Evolutionary conservation across 2,888 invertebrate genomes (phyloP), one percentile per base, ranked within the genome.

Genomic region (Erynnis tages): DNA sequence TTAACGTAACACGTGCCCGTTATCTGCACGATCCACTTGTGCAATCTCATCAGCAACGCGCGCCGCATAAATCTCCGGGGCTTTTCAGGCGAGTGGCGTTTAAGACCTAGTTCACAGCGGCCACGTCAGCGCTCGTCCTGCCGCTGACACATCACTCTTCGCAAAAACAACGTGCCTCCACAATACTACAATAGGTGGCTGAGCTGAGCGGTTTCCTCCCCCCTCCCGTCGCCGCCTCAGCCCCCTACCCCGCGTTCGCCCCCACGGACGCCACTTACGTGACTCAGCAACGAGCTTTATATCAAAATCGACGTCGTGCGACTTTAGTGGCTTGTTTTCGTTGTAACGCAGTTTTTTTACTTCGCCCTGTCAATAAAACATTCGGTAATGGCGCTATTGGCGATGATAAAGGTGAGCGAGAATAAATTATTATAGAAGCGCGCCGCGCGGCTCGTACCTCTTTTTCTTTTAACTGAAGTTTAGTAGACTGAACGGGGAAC

Each of bases 131-230:
- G 66, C 23, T 11, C 68, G 71, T 72, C 68, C 73, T 77, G 82
- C 66, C 69, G 80, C 80, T 82, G 82, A 84, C 82, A 80, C 79
- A 74, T 69, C 78, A 73, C 73, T 79, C 74, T 77, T 74, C 67
- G 77, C 78, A 82, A 85, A 85, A 86, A 84, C 84, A 85, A 83
- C 80, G 74, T 72, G 75, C 82, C 82, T 76, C 80, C 77, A 77
- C 79, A 78, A 76, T 81, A 77, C 76, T 81, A 82, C 82, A 83
- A 83, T 80, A 79, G 83, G 76, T 82, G 77, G 82, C 82, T 79
- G 79, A 82, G 79, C 71, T 64, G 76, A 76, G 76, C 81, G 66
- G 73, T 76, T 78, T 73, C 66, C 72, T 67, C 69, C 61, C 66
- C 60, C 65, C 66, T 63, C 60, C 59, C 62, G 58, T 53, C 48